A percentile compares a stretch with the other conserved stretches of the same genome.
Conservation (phyloP, 2,113 vertebrate species). For the Sinocyclocheilus anophthalmus region DNA sequence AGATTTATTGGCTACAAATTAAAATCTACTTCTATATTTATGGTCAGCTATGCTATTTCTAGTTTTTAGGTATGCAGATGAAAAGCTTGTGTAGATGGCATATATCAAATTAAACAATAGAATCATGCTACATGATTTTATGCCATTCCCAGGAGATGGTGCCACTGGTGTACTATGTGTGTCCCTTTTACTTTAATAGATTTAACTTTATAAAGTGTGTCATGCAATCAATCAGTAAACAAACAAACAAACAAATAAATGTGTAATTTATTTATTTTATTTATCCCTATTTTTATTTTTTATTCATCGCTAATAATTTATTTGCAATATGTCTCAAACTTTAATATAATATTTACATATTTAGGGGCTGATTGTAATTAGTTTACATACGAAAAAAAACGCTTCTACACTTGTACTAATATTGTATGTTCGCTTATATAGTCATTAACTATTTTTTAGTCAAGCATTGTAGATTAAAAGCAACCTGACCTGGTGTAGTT, state of each 20-base stretch:
- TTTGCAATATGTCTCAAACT: too few relatives aligned
- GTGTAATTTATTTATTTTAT: too few relatives aligned
- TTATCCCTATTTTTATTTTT: too few relatives aligned
- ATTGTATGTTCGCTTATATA: too few relatives aligned
- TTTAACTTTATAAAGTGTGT: neutral
- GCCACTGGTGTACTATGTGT: too few relatives aligned
- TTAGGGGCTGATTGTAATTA: too few relatives aligned
- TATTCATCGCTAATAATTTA: too few relatives aligned
- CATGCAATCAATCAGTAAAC: neutral
- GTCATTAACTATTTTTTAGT: too few relatives aligned
- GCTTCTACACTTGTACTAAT: too few relatives aligned
- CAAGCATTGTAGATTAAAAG: neutral
- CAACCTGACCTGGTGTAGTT: neutral
- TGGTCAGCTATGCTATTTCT: neutral
- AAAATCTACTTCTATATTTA: neutral
- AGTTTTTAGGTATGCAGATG: neutral
- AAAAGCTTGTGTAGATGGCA: neutral
- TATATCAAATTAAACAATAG: neutral
- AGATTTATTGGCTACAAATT: neutral
- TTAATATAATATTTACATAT: neutral
- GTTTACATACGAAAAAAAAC: too few relatives aligned
- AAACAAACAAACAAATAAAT: neutral
- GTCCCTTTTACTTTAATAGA: neutral
- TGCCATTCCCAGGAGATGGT: too few relatives aligned
- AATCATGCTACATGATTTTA: neutral